Percentiles rank a stretch among this genome's conserved stretches.
Evolutionary conservation across 2,797 vertebrate species (phyloP).

Genomic region (Apogon hyalosoma): DNA sequence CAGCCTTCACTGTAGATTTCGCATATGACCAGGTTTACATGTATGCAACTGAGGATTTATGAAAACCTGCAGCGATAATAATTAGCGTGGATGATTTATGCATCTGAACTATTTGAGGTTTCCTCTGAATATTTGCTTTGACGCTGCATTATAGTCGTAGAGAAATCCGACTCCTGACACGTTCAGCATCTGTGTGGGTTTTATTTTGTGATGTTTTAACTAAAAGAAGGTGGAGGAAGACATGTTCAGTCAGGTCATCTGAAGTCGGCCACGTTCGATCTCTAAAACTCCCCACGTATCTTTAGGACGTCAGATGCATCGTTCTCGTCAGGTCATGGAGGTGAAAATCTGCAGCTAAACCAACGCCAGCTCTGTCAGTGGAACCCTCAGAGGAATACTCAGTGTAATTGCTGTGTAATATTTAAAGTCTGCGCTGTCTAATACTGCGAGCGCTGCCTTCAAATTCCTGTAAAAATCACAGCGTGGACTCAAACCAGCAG

Average conservation of each 20-base stretch:
- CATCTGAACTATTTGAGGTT: too few species aligned
- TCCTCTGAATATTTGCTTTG: too few species aligned
- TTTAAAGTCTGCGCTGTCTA: conserved; percentile 32
- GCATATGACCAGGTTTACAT: too few species aligned
- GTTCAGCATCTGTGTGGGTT: conserved; percentile 1
- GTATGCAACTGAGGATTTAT: too few species aligned
- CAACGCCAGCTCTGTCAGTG: conserved; percentile 46
- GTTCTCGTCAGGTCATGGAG: conserved; percentile 1
- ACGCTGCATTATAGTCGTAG: too few species aligned
- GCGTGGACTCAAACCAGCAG: conserved; percentile 30
- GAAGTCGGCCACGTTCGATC: not conserved
- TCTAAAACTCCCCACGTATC: not conserved
- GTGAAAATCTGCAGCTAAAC: conserved; percentile 27
- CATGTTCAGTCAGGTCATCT: not conserved
- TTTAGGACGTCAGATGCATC: not conserved
- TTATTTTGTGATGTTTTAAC: not conserved
- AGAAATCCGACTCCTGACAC: too few species aligned
- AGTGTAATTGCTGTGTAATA: conserved; percentile 43
- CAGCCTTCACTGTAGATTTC: too few species aligned
- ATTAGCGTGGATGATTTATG: too few species aligned
- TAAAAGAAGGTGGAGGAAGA: not conserved
- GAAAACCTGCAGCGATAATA: too few species aligned
- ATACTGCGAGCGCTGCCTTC: conserved; percentile 37
- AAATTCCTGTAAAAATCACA: conserved; percentile 54
- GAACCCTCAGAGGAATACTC: conserved; percentile 47